Conservation (phyloP, 2,113 vertebrate species). For the Pithys albifrons region DNA sequence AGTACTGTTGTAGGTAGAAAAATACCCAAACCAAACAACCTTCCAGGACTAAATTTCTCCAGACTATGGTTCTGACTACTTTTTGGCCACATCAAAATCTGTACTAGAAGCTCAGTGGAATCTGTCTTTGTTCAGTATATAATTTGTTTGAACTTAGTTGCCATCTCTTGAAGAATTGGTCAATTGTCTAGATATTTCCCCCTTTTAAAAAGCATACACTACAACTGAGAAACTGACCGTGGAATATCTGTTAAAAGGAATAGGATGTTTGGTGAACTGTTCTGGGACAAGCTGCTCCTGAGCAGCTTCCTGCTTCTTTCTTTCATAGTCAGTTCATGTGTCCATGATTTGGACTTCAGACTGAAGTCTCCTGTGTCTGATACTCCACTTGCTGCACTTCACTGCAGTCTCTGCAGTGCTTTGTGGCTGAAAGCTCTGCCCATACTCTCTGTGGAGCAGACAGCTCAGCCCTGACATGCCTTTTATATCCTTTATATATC, state of each 20-base stretch:
- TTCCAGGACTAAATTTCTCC: background rate
- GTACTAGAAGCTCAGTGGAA: background rate
- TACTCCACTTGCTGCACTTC: background rate
- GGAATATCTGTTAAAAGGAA: background rate
- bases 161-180: background rate
- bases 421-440: background rate
- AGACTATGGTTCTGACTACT: background rate
- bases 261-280: background rate
- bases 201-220: background rate
- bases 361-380: background rate
- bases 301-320: background rate
- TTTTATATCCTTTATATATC: background rate
- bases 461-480: background rate
- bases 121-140: background rate
- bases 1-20: background rate
- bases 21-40: background rate
- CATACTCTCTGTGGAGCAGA: background rate
- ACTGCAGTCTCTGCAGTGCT: background rate
- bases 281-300: background rate
- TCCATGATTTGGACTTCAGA: background rate
- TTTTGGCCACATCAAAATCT: background rate
- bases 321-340: background rate
- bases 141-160: background rate
- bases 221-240: background rate
- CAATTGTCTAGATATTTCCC: background rate